Conservation (phyloP, 2,113 vertebrate species). For the Petrocephalus microphthalmus region DNA sequence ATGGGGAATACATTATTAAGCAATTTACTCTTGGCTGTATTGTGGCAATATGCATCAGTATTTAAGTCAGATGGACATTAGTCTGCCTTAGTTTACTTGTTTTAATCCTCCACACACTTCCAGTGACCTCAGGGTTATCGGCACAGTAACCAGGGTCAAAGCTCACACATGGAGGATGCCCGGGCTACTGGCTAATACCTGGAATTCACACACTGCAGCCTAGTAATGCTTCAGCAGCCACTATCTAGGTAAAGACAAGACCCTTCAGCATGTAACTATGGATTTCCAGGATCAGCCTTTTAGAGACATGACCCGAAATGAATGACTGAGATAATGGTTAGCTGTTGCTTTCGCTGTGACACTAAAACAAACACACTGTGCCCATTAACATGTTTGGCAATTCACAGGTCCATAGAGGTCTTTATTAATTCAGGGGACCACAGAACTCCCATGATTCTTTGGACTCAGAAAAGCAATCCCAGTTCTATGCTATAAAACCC, state of each 20-base stretch:
- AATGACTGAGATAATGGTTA: background rate
- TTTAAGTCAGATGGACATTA: background rate
- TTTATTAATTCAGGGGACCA: background rate
- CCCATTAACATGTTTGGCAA: background rate
- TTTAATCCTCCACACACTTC: constrained; percentile 52
- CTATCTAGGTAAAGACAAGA: background rate
- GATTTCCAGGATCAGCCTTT: background rate
- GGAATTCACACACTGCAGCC: constrained; percentile 14
- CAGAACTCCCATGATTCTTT: background rate
- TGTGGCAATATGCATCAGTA: background rate
- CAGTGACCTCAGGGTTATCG: constrained; percentile 58
- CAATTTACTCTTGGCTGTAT: background rate
- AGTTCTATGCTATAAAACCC: constrained; percentile 7
- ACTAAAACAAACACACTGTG: background rate
- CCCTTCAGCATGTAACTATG: background rate
- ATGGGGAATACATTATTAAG: background rate
- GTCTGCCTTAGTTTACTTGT: constrained; percentile 25
- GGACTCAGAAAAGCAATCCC: background rate
- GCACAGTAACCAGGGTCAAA: constrained; percentile 50
- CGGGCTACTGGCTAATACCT: constrained; percentile 45
- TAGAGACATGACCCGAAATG: background rate
- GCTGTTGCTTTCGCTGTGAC: background rate
- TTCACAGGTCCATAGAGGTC: background rate
- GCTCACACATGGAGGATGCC: constrained; percentile 42
- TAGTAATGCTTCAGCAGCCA: background rate